Base-by-base conservation (phyloP, 2,113 vertebrate genomes). In the Bubalus kerabau region DNA sequence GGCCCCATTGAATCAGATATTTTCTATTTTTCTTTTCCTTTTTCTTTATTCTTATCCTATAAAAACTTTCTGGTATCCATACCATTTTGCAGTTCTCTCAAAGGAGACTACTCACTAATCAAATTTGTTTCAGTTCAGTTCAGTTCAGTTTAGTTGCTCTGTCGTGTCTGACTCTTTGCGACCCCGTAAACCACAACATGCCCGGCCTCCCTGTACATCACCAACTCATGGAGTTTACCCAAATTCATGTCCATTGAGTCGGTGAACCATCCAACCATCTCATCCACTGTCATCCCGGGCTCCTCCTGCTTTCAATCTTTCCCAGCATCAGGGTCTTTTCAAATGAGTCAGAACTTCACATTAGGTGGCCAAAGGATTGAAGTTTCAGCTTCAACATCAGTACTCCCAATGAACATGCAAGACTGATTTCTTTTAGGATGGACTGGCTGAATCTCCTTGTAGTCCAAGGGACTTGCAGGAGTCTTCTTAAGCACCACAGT, bases 101-200 rank as follows among this genome's bases (percentile, higher is more conserved):
- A 74, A 78, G 21, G 54, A 60, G 32, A 74, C 28, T 78, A 16
- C 14, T 36, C 14, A 28, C 10, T 54, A 36, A 71, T 36, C 64
- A 71, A 71, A 71, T 23, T 12, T 71, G 64, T 36, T 67, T 36
- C 32, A 21, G 9, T 67, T 71, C 64, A 67, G 16, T 67, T n/a
- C 32, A 64, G 16, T 19, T 19, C 62, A 71, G 32, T 67, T 67
- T 36, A 71, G 64, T 21, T n/a, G 4, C n/a, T 21, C n/a, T 36
- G 19, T 71, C 1, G 0, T 11, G n/a, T 71, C n/a, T 1, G 4
- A 23, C 64, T 71, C 17, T 36, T 71, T 36, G 64, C 0, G 0
- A 71, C n/a, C 17, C n/a, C 64, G 21, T 36, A 71, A 67, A 36
- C 64, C 64, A 71, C 64, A 71, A 71, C 64, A 36, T 71, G 64